Evolutionary conservation across 2,797 vertebrate species (phyloP).

Genomic region (Staurois parvus): DNA sequence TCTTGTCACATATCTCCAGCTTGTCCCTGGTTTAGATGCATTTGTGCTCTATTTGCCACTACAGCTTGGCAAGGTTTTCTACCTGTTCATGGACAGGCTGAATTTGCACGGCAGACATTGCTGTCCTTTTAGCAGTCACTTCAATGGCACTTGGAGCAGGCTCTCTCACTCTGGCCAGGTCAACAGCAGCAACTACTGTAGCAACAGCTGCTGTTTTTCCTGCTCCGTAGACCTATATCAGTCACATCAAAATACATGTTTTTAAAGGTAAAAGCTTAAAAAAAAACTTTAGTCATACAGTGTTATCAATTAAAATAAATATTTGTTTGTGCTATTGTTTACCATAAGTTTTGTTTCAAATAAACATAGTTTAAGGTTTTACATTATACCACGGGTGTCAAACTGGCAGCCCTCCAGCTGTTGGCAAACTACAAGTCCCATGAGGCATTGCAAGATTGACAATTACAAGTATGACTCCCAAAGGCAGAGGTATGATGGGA

Average conservation of each 20-base stretch:
- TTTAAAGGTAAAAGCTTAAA: slow-evolving; percentile 19
- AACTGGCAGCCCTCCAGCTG: too few species aligned
- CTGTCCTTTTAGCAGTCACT: slow-evolving; percentile 78
- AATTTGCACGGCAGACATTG: slow-evolving; percentile 74
- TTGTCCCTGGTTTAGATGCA: slow-evolving; percentile 38
- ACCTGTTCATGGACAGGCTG: slow-evolving; percentile 81
- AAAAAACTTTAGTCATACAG: not conserved
- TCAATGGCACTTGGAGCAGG: slow-evolving; percentile 77
- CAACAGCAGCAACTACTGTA: slow-evolving; percentile 82
- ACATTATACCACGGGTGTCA: too few species aligned
- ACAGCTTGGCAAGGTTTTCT: slow-evolving; percentile 61
- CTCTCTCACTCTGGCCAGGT: slow-evolving; percentile 82
- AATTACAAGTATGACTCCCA: too few species aligned
- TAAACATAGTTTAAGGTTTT: not conserved
- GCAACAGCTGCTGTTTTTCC: slow-evolving; percentile 82
- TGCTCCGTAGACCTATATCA: slow-evolving; percentile 75
- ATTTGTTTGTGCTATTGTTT: too few species aligned
- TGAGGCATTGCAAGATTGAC: too few species aligned
- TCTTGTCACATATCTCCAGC: slow-evolving; percentile 12
- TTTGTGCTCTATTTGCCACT: slow-evolving; percentile 46
- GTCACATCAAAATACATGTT: slow-evolving; percentile 66
- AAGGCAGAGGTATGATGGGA: too few species aligned
- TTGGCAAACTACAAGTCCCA: too few species aligned
- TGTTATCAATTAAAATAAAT: too few species aligned
- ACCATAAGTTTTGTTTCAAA: not conserved